Percentiles rank a stretch among this genome's conserved stretches.
Evolutionary conservation across 2,888 invertebrate genomes (phyloP).

Genomic region (Pycnomerus fuliginosus): DNA sequence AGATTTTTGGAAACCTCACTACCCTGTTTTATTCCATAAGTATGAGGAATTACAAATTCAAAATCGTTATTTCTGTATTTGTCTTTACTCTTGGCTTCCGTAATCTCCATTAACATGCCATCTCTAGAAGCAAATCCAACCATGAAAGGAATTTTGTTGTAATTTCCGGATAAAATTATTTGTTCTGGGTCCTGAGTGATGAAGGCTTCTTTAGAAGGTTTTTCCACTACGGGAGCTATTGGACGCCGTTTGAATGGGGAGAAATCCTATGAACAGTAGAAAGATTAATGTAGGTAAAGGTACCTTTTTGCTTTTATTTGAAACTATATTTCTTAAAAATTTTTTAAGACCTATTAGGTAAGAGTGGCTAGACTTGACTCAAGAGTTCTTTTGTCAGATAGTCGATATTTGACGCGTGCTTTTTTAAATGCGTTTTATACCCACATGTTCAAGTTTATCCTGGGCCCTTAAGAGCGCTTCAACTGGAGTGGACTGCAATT

Average conservation of each 20-base stretch:
- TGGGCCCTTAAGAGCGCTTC: constrained; percentile 44
- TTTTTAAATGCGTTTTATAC: too few relatives aligned
- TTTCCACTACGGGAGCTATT: constrained; percentile 27
- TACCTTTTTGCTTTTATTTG: too few relatives aligned
- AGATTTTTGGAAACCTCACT: constrained; percentile 27
- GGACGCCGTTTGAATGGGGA: too few relatives aligned
- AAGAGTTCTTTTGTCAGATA: too few relatives aligned
- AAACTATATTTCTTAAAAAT: too few relatives aligned
- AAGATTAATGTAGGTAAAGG: too few relatives aligned
- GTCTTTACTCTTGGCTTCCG: constrained; percentile 20
- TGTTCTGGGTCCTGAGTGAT: constrained; percentile 30
- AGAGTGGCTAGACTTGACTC: too few relatives aligned
- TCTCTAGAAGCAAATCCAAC: constrained; percentile 35
- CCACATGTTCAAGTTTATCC: constrained; percentile 30
- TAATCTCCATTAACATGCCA: constrained; percentile 32
- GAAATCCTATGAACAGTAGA: too few relatives aligned
- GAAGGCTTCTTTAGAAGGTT: constrained; percentile 23
- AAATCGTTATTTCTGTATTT: constrained; percentile 22
- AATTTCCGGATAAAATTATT: constrained; percentile 31
- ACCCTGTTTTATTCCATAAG: constrained; percentile 10
- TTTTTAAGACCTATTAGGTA: too few relatives aligned
- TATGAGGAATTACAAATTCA: constrained; percentile 29
- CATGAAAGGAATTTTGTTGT: constrained; percentile 36
- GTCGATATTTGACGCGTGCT: too few relatives aligned
- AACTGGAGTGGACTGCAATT: constrained; percentile 45